Evolutionary conservation across 2,888 invertebrate genomes (phyloP), one percentile per base, ranked within the genome.

Genomic region (Lagria hirta): DNA sequence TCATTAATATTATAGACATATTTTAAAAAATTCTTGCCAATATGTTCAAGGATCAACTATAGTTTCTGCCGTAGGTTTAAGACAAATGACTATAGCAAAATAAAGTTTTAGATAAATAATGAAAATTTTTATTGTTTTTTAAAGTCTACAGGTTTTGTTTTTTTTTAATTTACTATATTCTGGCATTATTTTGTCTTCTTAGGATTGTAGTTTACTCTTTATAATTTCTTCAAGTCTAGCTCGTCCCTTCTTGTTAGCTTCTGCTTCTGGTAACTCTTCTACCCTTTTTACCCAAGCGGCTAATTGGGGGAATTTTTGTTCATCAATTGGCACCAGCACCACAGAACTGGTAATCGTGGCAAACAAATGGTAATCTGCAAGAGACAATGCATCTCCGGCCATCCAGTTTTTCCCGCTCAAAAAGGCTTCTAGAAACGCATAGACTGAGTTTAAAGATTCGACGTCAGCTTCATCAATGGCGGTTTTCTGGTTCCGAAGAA

Each of bases 241-340:
- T 2, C 18, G 30, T 1, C 42, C 42, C 12, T 34, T 34, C 11
- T 15, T 22, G 14, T 33, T 34, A 10, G 11, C 34, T 4, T 33
- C 26, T 8, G 30, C 30, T 7, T 32, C 40, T 8, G 40, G 40
- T 3, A 14, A 20, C 4, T 11, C 17, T 17, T 42, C 28, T 7
- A 26, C n/a, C 22, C 34, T 26, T 15, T 42, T 28, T n/a, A 27
- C 7, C 42, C 42, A 42, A 10, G 35, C 42, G 4, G 10, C 10
- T n/a, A 43, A 11, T 10, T 29, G 34, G 0, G 42, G 61, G 50
- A 55, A 62, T 62, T 62, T 68, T 3, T 53, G 47, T 7, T 33
- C 47, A 29, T 72, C 34, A n/a, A 45, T 8, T 3, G 45, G 45
- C 5, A 45, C 24, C 1, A 45, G 6, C 8, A 48, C 41, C 8